These are phyloP conservation scores for Copsychus sechellarum DNA, from an alignment of 2,113 vertebrate genomes.

Conservation along the genomic window DNA sequence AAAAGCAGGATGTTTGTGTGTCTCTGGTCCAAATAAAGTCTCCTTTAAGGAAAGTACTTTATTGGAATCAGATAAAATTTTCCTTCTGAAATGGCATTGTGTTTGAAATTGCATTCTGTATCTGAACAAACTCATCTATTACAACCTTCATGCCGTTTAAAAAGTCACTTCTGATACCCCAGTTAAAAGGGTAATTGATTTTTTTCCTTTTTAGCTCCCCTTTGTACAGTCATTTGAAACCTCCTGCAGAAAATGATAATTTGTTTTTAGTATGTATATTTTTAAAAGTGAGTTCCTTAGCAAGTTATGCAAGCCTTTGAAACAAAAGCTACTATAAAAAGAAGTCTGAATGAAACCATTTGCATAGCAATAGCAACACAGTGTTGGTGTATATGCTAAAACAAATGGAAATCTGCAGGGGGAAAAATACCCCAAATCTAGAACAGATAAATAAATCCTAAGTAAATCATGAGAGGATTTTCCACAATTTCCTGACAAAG, in stretches of 20 bases:
- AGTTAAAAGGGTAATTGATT: slow-evolving; percentile 30
- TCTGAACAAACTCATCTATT: slow-evolving; percentile 25
- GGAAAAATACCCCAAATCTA: background rate
- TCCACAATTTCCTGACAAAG: background rate
- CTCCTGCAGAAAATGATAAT: slow-evolving; percentile 29
- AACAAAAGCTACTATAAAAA: slow-evolving; percentile 46
- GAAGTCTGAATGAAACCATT: background rate
- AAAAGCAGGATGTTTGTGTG: background rate
- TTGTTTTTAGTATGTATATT: background rate
- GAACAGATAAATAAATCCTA: background rate
- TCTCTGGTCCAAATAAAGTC: background rate
- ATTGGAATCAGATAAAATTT: background rate
- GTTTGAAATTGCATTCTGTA: background rate
- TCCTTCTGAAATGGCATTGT: background rate
- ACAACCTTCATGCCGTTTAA: background rate
- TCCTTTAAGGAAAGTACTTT: background rate
- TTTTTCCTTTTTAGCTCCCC: slow-evolving; percentile 4
- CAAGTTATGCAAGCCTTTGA: slow-evolving; percentile 15
- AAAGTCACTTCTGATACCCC: background rate
- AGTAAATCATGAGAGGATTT: background rate
- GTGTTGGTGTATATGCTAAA: background rate
- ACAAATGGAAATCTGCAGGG: background rate
- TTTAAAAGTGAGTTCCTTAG: slow-evolving; percentile 1
- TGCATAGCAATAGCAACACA: slow-evolving; percentile 11
- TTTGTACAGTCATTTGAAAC: slow-evolving; percentile 24